These are phyloP conservation scores for Patella pellucida DNA, from an alignment of 2,888 invertebrate genomes.

Conservation along the genomic window DNA sequence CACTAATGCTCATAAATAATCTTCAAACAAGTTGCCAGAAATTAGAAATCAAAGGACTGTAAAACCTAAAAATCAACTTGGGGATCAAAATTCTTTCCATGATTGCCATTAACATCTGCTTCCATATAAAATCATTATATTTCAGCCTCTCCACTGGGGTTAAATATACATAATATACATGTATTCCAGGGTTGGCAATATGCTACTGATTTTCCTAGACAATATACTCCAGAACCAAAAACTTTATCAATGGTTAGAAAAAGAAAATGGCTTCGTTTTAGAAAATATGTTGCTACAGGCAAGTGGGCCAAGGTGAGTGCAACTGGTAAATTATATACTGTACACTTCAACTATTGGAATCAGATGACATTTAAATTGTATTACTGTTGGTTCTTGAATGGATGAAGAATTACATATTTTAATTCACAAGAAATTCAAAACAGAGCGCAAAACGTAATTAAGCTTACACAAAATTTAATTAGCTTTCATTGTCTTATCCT, in stretches of 20 bases:
- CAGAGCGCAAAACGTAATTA: too few relatives aligned
- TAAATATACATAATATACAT: background rate
- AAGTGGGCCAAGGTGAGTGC: slow-evolving; percentile 77
- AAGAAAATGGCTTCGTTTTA: slow-evolving; percentile 89
- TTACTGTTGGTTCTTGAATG: background rate
- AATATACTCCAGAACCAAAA: slow-evolving; percentile 81
- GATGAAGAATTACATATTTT: background rate
- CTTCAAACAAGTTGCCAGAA: too few relatives aligned
- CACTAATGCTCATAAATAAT: too few relatives aligned
- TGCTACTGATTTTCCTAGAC: slow-evolving; percentile 86
- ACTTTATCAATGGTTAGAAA: slow-evolving; percentile 93
- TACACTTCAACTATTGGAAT: too few relatives aligned
- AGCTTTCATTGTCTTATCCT: too few relatives aligned
- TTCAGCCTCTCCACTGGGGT: background rate
- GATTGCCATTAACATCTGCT: too few relatives aligned
- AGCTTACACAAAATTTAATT: too few relatives aligned
- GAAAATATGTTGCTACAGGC: slow-evolving; percentile 90
- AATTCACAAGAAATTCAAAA: too few relatives aligned
- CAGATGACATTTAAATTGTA: background rate
- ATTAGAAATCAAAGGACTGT: too few relatives aligned
- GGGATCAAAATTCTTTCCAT: too few relatives aligned
- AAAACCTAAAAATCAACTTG: too few relatives aligned
- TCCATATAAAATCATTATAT: background rate
- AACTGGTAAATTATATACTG: too few relatives aligned
- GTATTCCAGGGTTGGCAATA: slow-evolving; percentile 84